A percentile compares a stretch with the other conserved stretches of the same genome.
Conservation (phyloP, 1,140 invertebrate genomes). For the Laupala kohalensis region DNA sequence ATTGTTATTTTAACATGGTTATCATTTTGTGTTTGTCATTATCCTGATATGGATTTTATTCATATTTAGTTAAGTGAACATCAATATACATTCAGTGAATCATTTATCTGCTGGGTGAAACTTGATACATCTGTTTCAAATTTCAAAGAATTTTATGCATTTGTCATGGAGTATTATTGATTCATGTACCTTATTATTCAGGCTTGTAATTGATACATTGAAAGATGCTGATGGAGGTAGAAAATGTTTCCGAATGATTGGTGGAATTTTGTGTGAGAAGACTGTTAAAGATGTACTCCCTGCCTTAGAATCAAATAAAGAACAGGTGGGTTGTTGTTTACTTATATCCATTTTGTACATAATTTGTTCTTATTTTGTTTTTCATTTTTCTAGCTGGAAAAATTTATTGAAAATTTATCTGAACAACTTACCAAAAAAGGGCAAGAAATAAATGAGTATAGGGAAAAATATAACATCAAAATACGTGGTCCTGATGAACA, state of each 20-base stretch:
- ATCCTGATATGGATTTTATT: too few relatives aligned
- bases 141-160: too few relatives aligned
- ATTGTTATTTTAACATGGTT: too few relatives aligned
- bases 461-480: slow-evolving; percentile 78
- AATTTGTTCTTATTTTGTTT: not conserved
- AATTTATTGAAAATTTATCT: slow-evolving; percentile 61
- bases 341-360: not conserved
- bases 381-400: slow-evolving; percentile 42
- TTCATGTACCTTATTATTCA: slow-evolving; percentile 28
- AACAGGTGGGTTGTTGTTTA: slow-evolving; percentile 41
- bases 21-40: too few relatives aligned
- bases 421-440: slow-evolving; percentile 77
- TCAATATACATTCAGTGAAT: too few relatives aligned
- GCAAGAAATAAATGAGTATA: slow-evolving; percentile 82
- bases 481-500: slow-evolving; percentile 48
- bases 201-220: slow-evolving; percentile 87
- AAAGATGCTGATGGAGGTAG: slow-evolving; percentile 70
- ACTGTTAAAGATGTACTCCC: slow-evolving; percentile 86
- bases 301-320: slow-evolving; percentile 63
- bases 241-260: slow-evolving; percentile 88
- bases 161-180: not conserved
- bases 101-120: too few relatives aligned
- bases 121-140: too few relatives aligned
- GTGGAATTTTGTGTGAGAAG: slow-evolving; percentile 83
- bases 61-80: too few relatives aligned